Evolutionary conservation across 2,113 vertebrate species (phyloP).

Genomic region (Lagenorhynchus albirostris): DNA sequence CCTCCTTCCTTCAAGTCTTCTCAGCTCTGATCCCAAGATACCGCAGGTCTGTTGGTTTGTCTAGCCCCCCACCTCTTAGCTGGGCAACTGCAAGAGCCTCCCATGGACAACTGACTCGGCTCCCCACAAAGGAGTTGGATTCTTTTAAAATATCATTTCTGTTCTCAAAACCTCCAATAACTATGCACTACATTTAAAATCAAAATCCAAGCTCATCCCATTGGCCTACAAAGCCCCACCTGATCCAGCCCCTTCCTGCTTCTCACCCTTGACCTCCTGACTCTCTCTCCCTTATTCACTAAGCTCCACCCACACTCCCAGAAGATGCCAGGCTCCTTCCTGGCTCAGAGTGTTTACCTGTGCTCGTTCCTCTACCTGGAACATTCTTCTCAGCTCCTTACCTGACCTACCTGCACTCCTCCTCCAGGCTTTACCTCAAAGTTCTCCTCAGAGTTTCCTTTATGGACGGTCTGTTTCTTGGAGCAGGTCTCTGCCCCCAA

Average conservation of each 20-base stretch:
- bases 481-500: not conserved
- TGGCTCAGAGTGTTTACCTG: not conserved
- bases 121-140: not conserved
- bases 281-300: not conserved
- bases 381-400: not conserved
- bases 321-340: not conserved
- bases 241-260: not conserved
- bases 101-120: not conserved
- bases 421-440: not conserved
- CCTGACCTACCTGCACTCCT: not conserved
- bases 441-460: not conserved
- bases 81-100: not conserved
- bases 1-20: not conserved
- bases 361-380: not conserved
- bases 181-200: not conserved
- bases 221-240: not conserved
- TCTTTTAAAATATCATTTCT: not conserved
- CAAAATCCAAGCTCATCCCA: not conserved
- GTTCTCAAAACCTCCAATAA: not conserved
- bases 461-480: not conserved
- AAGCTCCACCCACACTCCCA: not conserved
- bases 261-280: not conserved
- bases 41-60: not conserved
- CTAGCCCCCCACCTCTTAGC: not conserved
- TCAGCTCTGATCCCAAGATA: not conserved